Base-by-base conservation (phyloP, 2,888 invertebrate genomes). In the Mesochorus sp. region DNA sequence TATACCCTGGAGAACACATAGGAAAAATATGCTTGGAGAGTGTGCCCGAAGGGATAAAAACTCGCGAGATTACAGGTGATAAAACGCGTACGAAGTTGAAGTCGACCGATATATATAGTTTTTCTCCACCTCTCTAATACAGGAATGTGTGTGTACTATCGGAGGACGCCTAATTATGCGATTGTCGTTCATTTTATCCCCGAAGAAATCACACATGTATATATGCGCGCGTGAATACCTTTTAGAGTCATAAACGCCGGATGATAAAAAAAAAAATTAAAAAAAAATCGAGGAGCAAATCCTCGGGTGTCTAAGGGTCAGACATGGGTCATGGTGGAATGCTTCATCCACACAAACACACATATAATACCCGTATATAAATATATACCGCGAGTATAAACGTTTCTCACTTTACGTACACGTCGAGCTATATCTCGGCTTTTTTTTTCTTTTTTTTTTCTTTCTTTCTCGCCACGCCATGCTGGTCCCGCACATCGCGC, bases 121-220 rank as follows among this genome's bases (percentile, higher is more conserved):
- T 61, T 51, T 71, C 67, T 66, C 34, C 19, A 53, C 80, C 73
- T 55, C 34, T 74, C 79, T 87, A 86, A 86, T 85, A 83, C 24
- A 17, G 14, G 14, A 28, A 1, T 14, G 2, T 10, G 31, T n/a
- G 19, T 12, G 82, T 83, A 81, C 85, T 84, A 81, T 81, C 80
- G 78, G 82, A 88, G 88, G 88, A 88, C 88, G 89, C 88, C 89
- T 89, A 89, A 90, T 90, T 90, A 90, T 89, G 86, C 88, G 89
- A 90, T 88, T 89, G 89, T 90, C 88, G 89, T 87, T 88, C 85
- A 87, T 86, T 88, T 42, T 24, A 31, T 68, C 47, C 53, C 61
- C 21, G 24, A 39, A 14, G n/a, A n/a, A 12, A 1, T 39, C 39
- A 1, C 39, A n/a, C n/a, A n/a, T n/a, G 12, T 4, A 12, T 39